Percentiles rank a stretch among this genome's conserved stretches.
These are phyloP conservation scores for Drosophila mettleri DNA, from an alignment of 2,888 invertebrate genomes.

Conservation along the genomic window DNA sequence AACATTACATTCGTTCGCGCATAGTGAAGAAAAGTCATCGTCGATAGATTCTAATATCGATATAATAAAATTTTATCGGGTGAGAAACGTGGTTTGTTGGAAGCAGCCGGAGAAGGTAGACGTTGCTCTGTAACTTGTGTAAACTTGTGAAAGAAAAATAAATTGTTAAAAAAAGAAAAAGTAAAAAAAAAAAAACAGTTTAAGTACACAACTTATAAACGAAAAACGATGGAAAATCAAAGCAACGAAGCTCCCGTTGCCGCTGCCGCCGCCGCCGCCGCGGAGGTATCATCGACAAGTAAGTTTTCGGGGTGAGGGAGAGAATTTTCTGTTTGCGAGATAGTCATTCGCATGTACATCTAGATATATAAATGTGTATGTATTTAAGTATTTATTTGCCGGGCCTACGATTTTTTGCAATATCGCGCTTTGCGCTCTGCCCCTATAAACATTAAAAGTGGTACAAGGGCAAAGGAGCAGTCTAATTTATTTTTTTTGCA, in stretches of 20 bases:
- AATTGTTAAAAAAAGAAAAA: conserved; percentile 63
- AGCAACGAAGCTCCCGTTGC: conserved; percentile 78
- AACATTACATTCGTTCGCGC: conserved; percentile 6
- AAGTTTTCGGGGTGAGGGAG: conserved; percentile 67
- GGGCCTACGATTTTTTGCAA: conserved; percentile 32
- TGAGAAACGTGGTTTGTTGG: conserved; percentile 78
- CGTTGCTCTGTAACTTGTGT: conserved; percentile 79
- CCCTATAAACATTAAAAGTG: conserved; percentile 31
- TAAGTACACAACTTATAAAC: conserved; percentile 70
- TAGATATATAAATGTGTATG: conserved; percentile 25
- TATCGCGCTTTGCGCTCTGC: conserved; percentile 33
- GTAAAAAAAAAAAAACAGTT: conserved; percentile 57
- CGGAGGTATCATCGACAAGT: conserved; percentile 85
- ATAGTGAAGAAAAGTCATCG: conserved; percentile 7
- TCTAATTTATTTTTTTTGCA: conserved; percentile 23
- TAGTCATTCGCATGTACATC: conserved; percentile 30
- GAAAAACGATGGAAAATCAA: conserved; percentile 80
- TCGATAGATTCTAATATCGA: conserved; percentile 40
- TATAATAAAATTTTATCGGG: conserved; percentile 50
- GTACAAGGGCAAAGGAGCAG: conserved; percentile 70
- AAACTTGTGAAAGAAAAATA: conserved; percentile 66
- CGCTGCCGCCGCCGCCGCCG: conserved; percentile 81
- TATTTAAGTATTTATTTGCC: conserved; percentile 39
- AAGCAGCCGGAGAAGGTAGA: conserved; percentile 80
- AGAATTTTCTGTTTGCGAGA: conserved; percentile 48